phyloP scores from a whole-genome alignment of 1,140 invertebrate genomes.

The Macrobrachium nipponense region DNA sequence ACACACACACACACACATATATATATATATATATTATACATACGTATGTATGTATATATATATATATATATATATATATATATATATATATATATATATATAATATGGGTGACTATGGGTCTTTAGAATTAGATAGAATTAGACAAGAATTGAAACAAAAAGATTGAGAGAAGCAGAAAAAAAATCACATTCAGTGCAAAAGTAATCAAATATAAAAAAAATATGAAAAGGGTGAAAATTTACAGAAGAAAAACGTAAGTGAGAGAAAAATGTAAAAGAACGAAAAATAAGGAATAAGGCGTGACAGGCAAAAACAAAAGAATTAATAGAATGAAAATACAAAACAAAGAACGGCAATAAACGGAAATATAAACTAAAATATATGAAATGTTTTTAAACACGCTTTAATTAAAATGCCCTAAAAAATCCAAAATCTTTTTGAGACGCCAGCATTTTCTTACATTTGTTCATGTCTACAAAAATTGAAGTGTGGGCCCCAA shows the following conservation, averaged over 20 bases:
- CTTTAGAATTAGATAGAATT: background rate
- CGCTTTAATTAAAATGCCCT: too few species aligned
- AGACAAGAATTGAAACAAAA: background rate
- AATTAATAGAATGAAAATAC: background rate
- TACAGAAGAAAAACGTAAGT: background rate
- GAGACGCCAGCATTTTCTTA: too few species aligned
- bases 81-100: background rate
- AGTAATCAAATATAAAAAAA: background rate
- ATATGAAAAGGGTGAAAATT: background rate
- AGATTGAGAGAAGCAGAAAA: background rate
- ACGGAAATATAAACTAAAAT: too few species aligned
- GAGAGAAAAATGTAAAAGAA: background rate
- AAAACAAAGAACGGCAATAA: too few species aligned
- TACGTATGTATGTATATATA: background rate
- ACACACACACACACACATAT: background rate
- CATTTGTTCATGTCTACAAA: too few species aligned
- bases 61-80: constrained; percentile 8
- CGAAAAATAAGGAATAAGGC: background rate
- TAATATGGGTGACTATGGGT: background rate
- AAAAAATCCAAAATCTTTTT: too few species aligned
- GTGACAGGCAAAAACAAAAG: background rate
- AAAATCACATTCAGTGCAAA: background rate
- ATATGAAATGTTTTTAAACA: too few species aligned
- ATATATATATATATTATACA: background rate
- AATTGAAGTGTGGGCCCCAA: too few species aligned